Evolutionary conservation across 2,888 invertebrate species (phyloP), one percentile per base, ranked within the genome.

Genomic region (Epicampocera succincta): DNA sequence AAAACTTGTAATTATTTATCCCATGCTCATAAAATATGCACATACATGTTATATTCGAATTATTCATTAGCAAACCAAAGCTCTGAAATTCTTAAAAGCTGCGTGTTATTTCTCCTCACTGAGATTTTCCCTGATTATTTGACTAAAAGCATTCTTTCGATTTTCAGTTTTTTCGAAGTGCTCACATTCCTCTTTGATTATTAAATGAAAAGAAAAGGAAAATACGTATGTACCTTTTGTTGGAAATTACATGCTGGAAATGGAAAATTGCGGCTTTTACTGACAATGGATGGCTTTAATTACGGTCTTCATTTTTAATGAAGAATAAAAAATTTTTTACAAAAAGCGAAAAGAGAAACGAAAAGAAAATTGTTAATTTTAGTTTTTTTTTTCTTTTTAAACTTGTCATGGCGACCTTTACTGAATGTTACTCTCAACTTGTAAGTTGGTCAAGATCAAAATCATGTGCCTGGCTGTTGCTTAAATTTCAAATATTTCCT

Each of bases 251-350:
- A 73, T 46, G 44, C 17, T 46, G 5, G n/a, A 60, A 68, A 73
- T 54, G 44, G 25, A 40, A 66, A 73, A 73, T 61, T 46, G 46
- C 33, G 38, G 21, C 60, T 65, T 56, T 48, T 25, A 19, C 56
- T 29, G 48, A 6, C 13, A 48, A 68, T 66, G 11, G 17, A 68
- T 66, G 11, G 17, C 66, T 80, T 66, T 80, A 75, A 80, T 80
- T 60, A 71, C 46, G 13, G 17, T 33, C 48, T 46, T 50, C 40
- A 40, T 15, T 74, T 79, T 33, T 50, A 44, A 50, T 42, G 50
- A 21, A 46, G 25, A 52, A 46, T 11, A 68, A 46, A 25, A 25
- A 11, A 40, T 58, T 19, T 3, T 13, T 21, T 8, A 12, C 15
- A 33, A 5, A 44, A 12, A 21, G 11, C 38, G n/a, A n/a, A 65